Evolutionary conservation across 2,888 invertebrate species (phyloP), one percentile per base, ranked within the genome.

Genomic region (Smittia sp.): DNA sequence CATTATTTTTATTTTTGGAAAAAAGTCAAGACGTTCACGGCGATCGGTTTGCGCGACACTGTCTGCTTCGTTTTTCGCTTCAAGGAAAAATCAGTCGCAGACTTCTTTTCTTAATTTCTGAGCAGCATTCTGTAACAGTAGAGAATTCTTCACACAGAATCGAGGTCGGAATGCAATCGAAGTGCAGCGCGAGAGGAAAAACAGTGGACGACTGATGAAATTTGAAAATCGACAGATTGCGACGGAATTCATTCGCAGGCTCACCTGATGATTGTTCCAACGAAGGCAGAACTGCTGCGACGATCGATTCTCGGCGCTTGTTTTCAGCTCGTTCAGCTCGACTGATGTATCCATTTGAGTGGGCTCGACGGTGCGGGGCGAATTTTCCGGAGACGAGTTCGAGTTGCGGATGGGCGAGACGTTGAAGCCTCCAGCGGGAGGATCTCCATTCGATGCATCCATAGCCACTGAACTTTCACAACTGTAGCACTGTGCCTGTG

Each of bases 221-320:
- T 58, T 58, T 18, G 18, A 20, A 7, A 24, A 18, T 63, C 27
- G 3, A 27, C 9, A n/a, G 63, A 4, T 63, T 25, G 6, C 22
- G 7, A 18, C 4, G 54, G 39, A 39, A 39, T 39, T 39, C 39
- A 7, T 39, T 7, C 9, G 15, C 15, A 9, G 6, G 46, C 72
- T 86, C 85, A 88, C 88, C 86, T 89, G 89, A 82, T 89, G 90
- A 83, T 92, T 92, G 83, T 92, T 92, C 92, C 92, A 93, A 81
- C 92, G 87, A 79, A 93, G 86, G 82, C 92, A 92, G 83, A 92
- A 92, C 82, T 92, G 92, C 52, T 72, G 72, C 15, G 63, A 58
- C 20, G 58, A 63, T 63, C 24, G 58, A 58, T 22, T 58, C 4
- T 18, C 52, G 46, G 7, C 24, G 15, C 38, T 24, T 15, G 46